These are phyloP conservation scores for Aphelocoma californica DNA, from an alignment of 2,797 vertebrate species.

Conservation along the genomic window DNA sequence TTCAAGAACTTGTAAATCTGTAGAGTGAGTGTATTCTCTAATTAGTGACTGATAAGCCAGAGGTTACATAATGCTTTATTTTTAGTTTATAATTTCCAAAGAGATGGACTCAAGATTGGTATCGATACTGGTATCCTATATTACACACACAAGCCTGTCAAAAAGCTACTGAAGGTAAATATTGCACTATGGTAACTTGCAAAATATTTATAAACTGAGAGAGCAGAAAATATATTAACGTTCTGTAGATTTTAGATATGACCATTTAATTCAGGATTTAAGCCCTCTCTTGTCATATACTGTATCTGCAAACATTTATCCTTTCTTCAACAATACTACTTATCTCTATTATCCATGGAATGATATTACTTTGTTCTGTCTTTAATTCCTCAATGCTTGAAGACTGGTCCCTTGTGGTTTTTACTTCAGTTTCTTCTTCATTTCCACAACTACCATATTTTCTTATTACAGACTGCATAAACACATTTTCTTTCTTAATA, in stretches of 20 bases:
- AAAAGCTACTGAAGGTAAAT: background rate
- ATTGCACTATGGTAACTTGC: background rate
- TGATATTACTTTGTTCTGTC: conserved; percentile 34
- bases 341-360: background rate
- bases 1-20: conserved; percentile 65
- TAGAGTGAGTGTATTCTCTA: conserved; percentile 30
- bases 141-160: background rate
- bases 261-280: background rate
- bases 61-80: background rate
- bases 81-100: background rate
- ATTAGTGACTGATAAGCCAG: background rate
- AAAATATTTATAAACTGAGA: background rate
- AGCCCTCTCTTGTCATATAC: background rate
- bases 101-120: background rate
- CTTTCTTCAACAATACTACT: conserved; percentile 28
- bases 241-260: background rate
- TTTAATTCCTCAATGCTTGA: conserved; percentile 16
- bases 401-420: conserved; percentile 10
- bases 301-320: background rate
- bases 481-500: conserved; percentile 1
- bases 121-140: background rate
- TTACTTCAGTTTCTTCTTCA: conserved; percentile 48
- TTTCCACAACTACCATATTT: background rate
- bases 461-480: background rate
- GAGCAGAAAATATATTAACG: background rate